Evolutionary conservation across 2,797 vertebrate species (phyloP).

Genomic region (Chrysolophus pictus): DNA sequence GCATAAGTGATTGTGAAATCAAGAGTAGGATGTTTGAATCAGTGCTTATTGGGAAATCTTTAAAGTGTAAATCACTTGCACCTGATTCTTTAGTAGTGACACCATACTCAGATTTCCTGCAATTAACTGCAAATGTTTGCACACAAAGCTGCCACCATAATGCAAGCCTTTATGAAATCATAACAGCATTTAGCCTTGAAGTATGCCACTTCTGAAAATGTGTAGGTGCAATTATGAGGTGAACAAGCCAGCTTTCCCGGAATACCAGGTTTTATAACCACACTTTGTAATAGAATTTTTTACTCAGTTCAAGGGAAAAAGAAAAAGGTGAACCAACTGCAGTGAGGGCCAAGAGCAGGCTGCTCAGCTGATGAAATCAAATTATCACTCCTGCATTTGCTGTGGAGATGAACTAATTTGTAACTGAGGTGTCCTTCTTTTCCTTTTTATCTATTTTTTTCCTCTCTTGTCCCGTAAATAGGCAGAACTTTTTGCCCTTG

Average conservation of each 20-base stretch:
- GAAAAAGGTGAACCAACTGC: neutral
- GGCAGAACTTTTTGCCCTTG: neutral
- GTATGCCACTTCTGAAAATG: slow-evolving; percentile 20
- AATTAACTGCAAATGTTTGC: slow-evolving; percentile 36
- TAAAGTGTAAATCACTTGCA: slow-evolving; percentile 26
- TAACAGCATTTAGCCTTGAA: slow-evolving; percentile 20
- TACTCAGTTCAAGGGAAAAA: neutral
- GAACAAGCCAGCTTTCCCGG: slow-evolving; percentile 1
- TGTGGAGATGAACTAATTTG: neutral
- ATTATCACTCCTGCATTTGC: neutral
- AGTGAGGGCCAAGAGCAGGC: neutral
- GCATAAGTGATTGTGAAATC: neutral
- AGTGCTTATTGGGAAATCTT: slow-evolving; percentile 25
- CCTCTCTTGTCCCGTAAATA: neutral
- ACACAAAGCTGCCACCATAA: neutral
- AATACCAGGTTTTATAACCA: slow-evolving; percentile 11
- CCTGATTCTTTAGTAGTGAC: slow-evolving; percentile 5
- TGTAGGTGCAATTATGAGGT: neutral
- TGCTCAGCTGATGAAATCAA: neutral
- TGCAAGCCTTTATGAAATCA: slow-evolving; percentile 1
- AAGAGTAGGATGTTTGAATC: neutral
- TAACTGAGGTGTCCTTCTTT: neutral
- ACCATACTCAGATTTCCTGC: neutral
- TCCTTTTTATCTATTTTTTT: neutral
- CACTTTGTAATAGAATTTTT: neutral